Base-by-base conservation (phyloP, 2,113 vertebrate species). In the Leptosomus discolor region DNA sequence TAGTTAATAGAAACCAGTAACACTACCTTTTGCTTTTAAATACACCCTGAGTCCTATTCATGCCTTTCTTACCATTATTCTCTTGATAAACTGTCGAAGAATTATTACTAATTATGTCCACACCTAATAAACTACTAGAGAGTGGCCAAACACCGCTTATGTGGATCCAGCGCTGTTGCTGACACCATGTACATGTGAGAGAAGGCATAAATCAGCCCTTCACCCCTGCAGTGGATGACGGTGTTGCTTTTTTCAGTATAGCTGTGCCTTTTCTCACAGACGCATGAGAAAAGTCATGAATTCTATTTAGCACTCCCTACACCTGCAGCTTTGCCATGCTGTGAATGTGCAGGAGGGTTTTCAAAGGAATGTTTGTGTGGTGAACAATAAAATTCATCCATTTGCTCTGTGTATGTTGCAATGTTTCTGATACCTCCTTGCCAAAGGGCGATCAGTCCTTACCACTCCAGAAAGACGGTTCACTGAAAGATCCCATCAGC, bases 101-200 rank as follows among this genome's bases (percentile, higher is more conserved):
- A 79, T 75, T 56, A 37, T 61, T 57, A 37, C 12, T 70, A 77
- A 65, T 21, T 36, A 58, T 22, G 5, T 57, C 30, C 41, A 60
- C 37, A 93, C 37, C 37, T 75, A 73, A 79, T 48, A 64, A 94
- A 68, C 24, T 18, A n/a, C 23, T 2, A 0, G 43, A 34, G 5
- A 78, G 30, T 14, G 53, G 48, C 67, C 61, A 85, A 82, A 65
- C 9, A 14, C 23, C 23, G 24, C 34, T 70, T 39, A 63, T 23
- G 11, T 0, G 0, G 9, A 19, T 75, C 24, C 57, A 27, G 8
- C n/a, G 32, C 50, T 58, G 34, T 6, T 79, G 27, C 61, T 78
- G 81, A 85, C 36, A 39, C 50, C 43, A 54, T 1, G 0, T 37
- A 92, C 65, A 27, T 6, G 0, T 60, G 54, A 83, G 36, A 48